Evolutionary conservation across 2,113 vertebrate genomes (phyloP).

Genomic region (Gymnorhina tibicen): DNA sequence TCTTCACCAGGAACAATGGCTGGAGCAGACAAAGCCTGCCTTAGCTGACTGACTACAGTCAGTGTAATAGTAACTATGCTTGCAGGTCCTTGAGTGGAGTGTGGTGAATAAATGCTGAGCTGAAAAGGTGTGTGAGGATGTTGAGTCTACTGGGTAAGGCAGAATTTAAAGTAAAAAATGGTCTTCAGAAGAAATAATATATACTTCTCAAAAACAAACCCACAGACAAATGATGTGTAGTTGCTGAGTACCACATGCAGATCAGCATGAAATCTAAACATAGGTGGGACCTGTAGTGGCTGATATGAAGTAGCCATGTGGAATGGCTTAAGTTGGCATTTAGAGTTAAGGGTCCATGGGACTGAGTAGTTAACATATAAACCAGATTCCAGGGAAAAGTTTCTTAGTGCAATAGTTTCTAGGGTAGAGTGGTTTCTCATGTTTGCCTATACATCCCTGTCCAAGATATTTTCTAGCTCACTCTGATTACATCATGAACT

Average conservation of each 20-base stretch:
- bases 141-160: not conserved
- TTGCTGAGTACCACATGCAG: not conserved
- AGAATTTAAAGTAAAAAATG: not conserved
- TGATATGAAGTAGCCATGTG: not conserved
- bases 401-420: not conserved
- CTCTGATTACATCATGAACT: not conserved
- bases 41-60: not conserved
- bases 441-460: not conserved
- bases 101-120: not conserved
- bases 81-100: not conserved
- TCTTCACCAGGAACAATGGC: not conserved
- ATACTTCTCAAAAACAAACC: not conserved
- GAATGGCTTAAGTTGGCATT: not conserved
- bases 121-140: not conserved
- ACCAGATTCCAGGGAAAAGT: not conserved
- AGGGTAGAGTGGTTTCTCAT: not conserved
- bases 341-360: not conserved
- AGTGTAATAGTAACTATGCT: not conserved
- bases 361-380: not conserved
- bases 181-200: not conserved
- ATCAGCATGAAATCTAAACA: not conserved
- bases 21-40: not conserved
- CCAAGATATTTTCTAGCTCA: not conserved
- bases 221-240: not conserved
- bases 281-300: not conserved